Conservation (phyloP, 2,888 invertebrate genomes). For the Dione vanillae region DNA sequence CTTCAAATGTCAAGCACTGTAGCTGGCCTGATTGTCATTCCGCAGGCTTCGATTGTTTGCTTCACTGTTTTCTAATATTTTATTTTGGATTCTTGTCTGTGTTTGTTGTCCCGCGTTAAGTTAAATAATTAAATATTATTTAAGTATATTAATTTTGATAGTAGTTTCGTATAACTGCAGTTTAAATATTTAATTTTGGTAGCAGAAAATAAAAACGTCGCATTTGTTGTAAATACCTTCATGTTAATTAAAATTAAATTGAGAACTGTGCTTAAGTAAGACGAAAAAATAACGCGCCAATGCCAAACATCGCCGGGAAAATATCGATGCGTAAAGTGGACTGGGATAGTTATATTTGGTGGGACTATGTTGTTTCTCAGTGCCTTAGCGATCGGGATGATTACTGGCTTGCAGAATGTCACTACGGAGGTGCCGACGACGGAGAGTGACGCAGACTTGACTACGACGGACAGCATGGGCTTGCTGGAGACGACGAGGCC, state of each 20-base stretch:
- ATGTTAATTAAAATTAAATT: conserved; percentile 50
- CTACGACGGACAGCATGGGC: conserved; percentile 73
- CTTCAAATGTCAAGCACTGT: conserved; percentile 19
- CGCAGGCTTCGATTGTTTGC: conserved; percentile 79
- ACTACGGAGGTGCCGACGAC: conserved; percentile 69
- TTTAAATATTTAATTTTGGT: conserved; percentile 37
- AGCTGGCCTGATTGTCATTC: conserved; percentile 56
- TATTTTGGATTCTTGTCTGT: conserved; percentile 61
- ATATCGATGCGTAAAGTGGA: conserved; percentile 54
- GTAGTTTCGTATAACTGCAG: conserved; percentile 32
- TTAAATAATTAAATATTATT: conserved; percentile 54
- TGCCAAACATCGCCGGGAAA: conserved; percentile 65
- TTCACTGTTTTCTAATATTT: conserved; percentile 68
- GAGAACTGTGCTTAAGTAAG: conserved; percentile 53
- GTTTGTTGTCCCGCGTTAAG: conserved; percentile 43
- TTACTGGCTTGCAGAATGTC: conserved; percentile 76
- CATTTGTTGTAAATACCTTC: conserved; percentile 49
- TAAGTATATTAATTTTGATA: conserved; percentile 30
- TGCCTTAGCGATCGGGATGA: conserved; percentile 80
- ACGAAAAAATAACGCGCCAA: conserved; percentile 63
- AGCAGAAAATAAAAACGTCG: conserved; percentile 43
- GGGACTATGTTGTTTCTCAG: conserved; percentile 82
- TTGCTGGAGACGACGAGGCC: conserved; percentile 69
- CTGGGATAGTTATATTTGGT: conserved; percentile 59
- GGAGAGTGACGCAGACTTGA: conserved; percentile 69